Evolutionary conservation across 53 echinoderm and acorn worm species (phyloP).

Genomic region (Echinarachnius parma): DNA sequence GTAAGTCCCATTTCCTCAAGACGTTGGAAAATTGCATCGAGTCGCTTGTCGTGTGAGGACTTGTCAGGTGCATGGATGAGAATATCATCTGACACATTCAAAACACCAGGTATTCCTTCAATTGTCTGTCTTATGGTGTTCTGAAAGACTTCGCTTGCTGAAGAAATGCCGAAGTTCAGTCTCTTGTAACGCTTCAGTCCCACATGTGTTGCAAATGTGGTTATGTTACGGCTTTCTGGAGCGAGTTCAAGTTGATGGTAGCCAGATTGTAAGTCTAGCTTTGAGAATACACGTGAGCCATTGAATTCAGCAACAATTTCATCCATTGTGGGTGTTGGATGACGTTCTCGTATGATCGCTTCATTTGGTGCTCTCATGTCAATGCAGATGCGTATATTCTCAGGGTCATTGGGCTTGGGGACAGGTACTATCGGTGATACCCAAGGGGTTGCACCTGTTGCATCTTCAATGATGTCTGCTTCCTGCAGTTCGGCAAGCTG

Average conservation of each 20-base stretch:
- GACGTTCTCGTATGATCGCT: conserved; percentile 36
- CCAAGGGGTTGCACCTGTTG: conserved; percentile 53
- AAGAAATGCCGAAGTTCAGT: conserved; percentile 65
- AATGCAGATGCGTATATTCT: conserved; percentile 36
- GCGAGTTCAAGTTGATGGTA: conserved; percentile 42
- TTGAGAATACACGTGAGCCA: conserved; percentile 23
- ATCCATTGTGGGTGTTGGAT: conserved; percentile 39
- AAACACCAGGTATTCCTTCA: conserved; percentile 42
- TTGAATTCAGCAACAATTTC: conserved; percentile 28
- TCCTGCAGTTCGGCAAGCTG: conserved; percentile 36
- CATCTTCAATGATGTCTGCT: conserved; percentile 45
- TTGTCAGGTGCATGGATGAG: conserved; percentile 36
- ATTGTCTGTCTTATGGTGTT: conserved; percentile 54
- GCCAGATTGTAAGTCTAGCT: conserved; percentile 12
- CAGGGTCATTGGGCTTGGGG: conserved; percentile 16
- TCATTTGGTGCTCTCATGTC: conserved; percentile 47
- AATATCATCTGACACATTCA: conserved; percentile 53
- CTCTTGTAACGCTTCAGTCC: conserved; percentile 67
- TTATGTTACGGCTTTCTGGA: conserved; percentile 53
- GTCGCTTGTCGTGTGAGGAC: conserved; percentile 15
- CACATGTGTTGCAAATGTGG: conserved; percentile 63
- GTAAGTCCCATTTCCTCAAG: conserved; percentile 23
- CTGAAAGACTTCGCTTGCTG: conserved; percentile 64
- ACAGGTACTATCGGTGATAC: conserved; percentile 45
- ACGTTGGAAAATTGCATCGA: conserved; percentile 33